Conservation (phyloP, 2,888 invertebrate species). For the Nymphalis urticae region DNA sequence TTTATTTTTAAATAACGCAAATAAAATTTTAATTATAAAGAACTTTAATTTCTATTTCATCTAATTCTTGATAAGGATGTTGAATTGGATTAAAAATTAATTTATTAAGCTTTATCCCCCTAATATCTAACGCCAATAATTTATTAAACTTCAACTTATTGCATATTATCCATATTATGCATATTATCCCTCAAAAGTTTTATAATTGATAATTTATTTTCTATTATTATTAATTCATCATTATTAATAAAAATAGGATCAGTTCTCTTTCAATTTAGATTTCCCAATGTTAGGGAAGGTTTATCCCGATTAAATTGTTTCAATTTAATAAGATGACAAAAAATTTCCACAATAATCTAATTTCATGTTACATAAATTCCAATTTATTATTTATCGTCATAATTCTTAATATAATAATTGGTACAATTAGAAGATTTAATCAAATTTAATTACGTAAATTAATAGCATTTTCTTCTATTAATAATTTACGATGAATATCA, state of each 20-base stretch:
- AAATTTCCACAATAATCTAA: no score
- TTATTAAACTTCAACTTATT: no score
- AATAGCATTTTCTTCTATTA: conserved; percentile 84
- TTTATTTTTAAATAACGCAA: conserved; percentile 42
- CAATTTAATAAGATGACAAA: conserved; percentile 72
- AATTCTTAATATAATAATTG: conserved; percentile 70
- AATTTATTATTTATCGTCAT: conserved; percentile 69
- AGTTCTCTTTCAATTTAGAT: conserved; percentile 83
- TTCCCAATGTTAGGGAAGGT: conserved; percentile 81
- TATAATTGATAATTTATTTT: no score
- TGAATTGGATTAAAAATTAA: conserved; percentile 85
- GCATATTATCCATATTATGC: no score
- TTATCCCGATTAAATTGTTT: conserved; percentile 80
- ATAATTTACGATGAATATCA: no score
- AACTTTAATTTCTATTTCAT: conserved; percentile 59
- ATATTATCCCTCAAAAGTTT: no score
- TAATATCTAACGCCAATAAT: conserved; percentile 77
- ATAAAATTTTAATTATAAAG: conserved; percentile 69
- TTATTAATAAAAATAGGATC: conserved; percentile 82
- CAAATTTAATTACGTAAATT: conserved; percentile 81
- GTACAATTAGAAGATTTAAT: conserved; percentile 78
- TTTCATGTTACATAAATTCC: conserved; percentile 72
- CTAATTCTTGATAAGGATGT: conserved; percentile 68
- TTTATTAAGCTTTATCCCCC: conserved; percentile 82
- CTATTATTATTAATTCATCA: no score